These are phyloP conservation scores for Acropternis orthonyx DNA, from an alignment of 2,797 vertebrate species.

Conservation along the genomic window DNA sequence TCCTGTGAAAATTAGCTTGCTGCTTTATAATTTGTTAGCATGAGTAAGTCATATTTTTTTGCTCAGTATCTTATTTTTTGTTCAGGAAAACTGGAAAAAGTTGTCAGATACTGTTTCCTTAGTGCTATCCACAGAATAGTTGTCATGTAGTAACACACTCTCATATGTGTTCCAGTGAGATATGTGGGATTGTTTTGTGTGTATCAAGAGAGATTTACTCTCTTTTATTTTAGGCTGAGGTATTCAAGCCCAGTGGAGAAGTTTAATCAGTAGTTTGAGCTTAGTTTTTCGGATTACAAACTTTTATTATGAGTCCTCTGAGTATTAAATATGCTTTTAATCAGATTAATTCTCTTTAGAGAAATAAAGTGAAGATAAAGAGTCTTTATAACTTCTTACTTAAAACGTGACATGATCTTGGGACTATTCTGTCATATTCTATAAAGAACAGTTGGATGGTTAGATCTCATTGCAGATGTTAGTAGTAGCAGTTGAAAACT, in stretches of 20 bases:
- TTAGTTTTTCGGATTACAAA: background rate
- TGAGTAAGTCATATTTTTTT: background rate
- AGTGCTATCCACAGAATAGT: background rate
- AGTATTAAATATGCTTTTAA: background rate
- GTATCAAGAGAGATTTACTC: background rate
- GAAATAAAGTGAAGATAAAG: background rate
- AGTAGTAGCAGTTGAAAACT: background rate
- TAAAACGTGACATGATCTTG: background rate
- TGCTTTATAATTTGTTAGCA: background rate
- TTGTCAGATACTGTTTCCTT: background rate
- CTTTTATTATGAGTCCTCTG: background rate
- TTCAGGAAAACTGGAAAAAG: background rate
- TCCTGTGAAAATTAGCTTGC: background rate
- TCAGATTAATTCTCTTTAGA: background rate
- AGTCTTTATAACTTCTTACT: background rate
- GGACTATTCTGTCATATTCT: background rate
- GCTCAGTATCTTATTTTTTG: background rate
- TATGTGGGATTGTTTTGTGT: background rate
- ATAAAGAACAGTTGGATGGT: background rate
- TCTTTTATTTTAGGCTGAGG: background rate
- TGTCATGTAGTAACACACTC: background rate
- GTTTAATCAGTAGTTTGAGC: background rate
- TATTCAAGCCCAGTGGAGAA: background rate
- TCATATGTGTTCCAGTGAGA: background rate
- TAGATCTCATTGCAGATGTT: background rate